Base-by-base conservation (phyloP, 2,797 vertebrate species). In the Salarias fasciatus region DNA sequence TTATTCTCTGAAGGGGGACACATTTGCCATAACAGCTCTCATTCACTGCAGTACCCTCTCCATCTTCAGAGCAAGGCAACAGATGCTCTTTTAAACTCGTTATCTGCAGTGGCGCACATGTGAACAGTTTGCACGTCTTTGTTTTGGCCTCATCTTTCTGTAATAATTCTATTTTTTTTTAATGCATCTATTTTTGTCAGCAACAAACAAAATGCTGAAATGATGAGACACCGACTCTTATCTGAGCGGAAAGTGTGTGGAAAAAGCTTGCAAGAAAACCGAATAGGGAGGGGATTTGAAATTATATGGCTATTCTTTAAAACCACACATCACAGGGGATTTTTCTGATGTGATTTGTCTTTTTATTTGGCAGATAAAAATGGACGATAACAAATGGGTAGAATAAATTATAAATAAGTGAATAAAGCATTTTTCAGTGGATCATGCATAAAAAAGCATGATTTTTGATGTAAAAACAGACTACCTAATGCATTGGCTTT, bases 61-160 rank as follows among this genome's bases (percentile, higher is more conserved):
- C 69, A 69, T 74, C 71, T 64, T 79, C 44, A 66, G 46, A 72
- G 49, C 53, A 49, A 35, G 14, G 72, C 65, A 82, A 70, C 74
- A 86, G 68, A 87, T 75, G 67, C 59, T 76, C 66, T 74, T 69
- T 81, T 75, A 78, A 76, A 83, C 42, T 75, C 36, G 3, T 43
- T 63, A 63, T 79, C 51, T 78, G 70, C 61, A 72, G 60, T 53
- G 43, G 53, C 50, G 38, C 61, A 65, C 54, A 67, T 53, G 62
- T 74, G 71, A 81, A 72, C 61, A 57, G 71, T 82, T 73, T 76
- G 64, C 51, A 40, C 30, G 35, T 72, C 36, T 69, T 76, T 81
- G 64, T 77, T 77, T 76, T 53, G 55, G 54, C 43, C 54, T 56
- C 46, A 43, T 69, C 37, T 55, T 63, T 71, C 40, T 55, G 18